These are phyloP conservation scores for Pandemis cinnamomeana DNA, from an alignment of 2,888 invertebrate species.

Conservation along the genomic window DNA sequence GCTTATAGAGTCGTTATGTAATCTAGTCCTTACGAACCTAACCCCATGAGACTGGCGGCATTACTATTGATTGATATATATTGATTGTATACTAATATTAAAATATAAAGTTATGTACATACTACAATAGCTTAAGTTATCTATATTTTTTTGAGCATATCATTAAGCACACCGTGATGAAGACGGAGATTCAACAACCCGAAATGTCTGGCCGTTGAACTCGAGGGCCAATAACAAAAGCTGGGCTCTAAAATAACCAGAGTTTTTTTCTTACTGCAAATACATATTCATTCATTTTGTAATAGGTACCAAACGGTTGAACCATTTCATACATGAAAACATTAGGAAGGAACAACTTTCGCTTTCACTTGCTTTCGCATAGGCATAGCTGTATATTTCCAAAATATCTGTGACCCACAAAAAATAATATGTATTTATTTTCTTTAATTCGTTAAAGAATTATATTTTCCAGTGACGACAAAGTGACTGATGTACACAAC, in stretches of 20 bases:
- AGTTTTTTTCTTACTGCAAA: conserved; percentile 31
- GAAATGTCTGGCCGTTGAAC: conserved; percentile 73
- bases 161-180: background rate
- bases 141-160: conserved; percentile 11
- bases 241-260: conserved; percentile 41
- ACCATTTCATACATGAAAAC: too few species aligned
- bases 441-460: background rate
- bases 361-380: background rate
- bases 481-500: conserved; percentile 6
- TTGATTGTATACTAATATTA: too few species aligned
- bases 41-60: too few species aligned
- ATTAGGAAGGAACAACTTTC: conserved; percentile 34
- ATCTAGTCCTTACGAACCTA: too few species aligned
- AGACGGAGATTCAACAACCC: conserved; percentile 60
- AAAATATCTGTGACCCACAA: background rate
- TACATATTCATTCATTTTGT: background rate
- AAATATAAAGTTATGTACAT: too few species aligned
- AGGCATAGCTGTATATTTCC: background rate
- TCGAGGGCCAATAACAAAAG: conserved; percentile 48
- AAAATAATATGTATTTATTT: background rate
- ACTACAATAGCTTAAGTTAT: background rate
- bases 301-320: too few species aligned
- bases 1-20: too few species aligned
- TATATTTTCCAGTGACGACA: background rate
- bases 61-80: too few species aligned